phyloP scores from a whole-genome alignment of 2,888 invertebrate species.

The Drepanosiphum platanoidis region DNA sequence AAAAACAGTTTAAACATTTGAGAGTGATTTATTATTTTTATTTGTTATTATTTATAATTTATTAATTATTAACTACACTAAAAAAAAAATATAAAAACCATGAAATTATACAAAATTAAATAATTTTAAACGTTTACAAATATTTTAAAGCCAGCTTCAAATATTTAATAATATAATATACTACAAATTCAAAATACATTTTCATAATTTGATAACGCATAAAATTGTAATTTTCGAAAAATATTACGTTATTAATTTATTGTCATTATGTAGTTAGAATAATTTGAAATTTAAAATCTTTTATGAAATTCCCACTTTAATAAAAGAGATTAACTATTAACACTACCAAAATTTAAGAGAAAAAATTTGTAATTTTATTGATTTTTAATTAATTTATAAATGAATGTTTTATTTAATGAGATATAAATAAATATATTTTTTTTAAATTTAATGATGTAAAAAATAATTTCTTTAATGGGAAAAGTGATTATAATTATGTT shows the following conservation, averaged over 20 bases:
- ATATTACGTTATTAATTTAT: background rate
- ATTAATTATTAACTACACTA: too few relatives aligned
- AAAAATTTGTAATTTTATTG: too few relatives aligned
- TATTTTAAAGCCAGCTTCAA: background rate
- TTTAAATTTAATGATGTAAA: too few relatives aligned
- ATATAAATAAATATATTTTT: too few relatives aligned
- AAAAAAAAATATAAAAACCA: background rate
- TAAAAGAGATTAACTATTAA: background rate
- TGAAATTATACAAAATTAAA: background rate
- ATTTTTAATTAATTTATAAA: too few relatives aligned
- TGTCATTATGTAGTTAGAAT: background rate
- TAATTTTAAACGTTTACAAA: background rate
- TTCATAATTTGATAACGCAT: too few relatives aligned
- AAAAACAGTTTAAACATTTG: constrained; percentile 2
- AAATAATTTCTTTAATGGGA: too few relatives aligned
- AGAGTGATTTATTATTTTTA: too few relatives aligned
- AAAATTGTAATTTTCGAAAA: background rate
- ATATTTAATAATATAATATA: background rate
- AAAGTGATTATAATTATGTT: too few relatives aligned
- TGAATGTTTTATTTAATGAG: too few relatives aligned
- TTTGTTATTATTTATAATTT: too few relatives aligned
- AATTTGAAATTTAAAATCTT: background rate
- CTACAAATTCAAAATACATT: background rate
- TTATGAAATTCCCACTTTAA: background rate
- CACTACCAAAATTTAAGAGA: too few relatives aligned